Base-by-base conservation (phyloP, 2,888 invertebrate species). In the Microdon myrmicae region DNA sequence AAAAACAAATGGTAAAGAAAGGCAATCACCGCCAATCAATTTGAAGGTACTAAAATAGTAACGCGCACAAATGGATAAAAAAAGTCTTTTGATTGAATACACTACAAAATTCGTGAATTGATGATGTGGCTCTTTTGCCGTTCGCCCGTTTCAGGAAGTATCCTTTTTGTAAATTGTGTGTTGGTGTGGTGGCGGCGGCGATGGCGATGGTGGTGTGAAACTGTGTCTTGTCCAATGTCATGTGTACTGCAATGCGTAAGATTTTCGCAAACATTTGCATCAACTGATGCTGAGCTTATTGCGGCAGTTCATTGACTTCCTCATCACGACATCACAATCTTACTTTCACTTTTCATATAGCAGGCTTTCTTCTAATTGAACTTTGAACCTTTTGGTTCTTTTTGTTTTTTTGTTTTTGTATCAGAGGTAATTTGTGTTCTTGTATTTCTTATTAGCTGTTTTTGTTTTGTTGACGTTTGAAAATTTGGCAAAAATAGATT, bases 271-370 rank as follows among this genome's bases (percentile, higher is more conserved):
- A 41, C 44, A 51, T 51, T 25, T 47, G 45, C 41, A 61, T 64
- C 51, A 64, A n/a, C n/a, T n/a, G n/a, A n/a, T n/a, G 49, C 56
- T 64, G 45, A 31, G 38, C 17, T 32, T 35, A 28, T 48, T 37
- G 22, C 35, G 23, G 14, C 28, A 28, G 32, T 35, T 13, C 25
- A 29, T 45, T 19, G 29, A 35, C 41, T 28, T 14, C 25, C 17
- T 12, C n/a, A n/a, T n/a, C n/a, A n/a, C n/a, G n/a, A n/a, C n/a
- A n/a, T n/a, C n/a, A n/a, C n/a, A n/a, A n/a, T n/a, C 28, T 44
- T 48, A 16, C 38, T 49, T 49, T 38, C 55, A 61, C 44, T 45
- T 45, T 31, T 49, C 55, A 55, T 61, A 49, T 55, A 43, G 48
- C n/a, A n/a, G n/a, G n/a, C n/a, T n/a, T n/a, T n/a, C n/a, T n/a